Evolutionary conservation across 2,113 vertebrate genomes (phyloP).

Genomic region (Albula glossodonta): DNA sequence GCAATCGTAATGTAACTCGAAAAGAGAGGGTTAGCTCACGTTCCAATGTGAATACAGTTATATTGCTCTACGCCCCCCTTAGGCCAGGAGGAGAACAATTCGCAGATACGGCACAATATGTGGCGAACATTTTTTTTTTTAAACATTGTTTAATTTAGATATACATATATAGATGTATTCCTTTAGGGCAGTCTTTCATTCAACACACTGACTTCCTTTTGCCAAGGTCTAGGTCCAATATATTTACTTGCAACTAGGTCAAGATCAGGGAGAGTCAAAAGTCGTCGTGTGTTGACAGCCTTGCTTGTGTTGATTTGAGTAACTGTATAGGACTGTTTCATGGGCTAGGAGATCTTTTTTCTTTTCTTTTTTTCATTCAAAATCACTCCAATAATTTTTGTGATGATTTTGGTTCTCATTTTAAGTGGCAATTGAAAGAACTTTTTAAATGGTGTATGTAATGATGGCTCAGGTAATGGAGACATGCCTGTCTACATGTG

Average conservation of each 20-base stretch:
- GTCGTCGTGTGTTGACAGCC: not conserved
- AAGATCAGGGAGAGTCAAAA: not conserved
- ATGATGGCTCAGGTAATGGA: too few species aligned
- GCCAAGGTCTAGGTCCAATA: not conserved
- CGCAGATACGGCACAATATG: not conserved
- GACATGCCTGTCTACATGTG: too few species aligned
- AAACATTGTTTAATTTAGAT: too few species aligned
- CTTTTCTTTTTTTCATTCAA: not conserved
- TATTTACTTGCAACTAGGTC: not conserved
- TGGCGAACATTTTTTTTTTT: too few species aligned
- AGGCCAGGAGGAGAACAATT: conserved; percentile 7
- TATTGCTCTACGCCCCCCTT: conserved; percentile 1
- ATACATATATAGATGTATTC: too few species aligned
- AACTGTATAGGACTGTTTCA: not conserved
- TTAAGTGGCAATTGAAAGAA: too few species aligned
- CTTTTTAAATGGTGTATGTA: too few species aligned
- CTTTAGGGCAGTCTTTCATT: too few species aligned
- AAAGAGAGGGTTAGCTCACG: not conserved
- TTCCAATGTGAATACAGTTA: not conserved
- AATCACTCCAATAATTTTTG: too few species aligned
- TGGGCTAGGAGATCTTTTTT: not conserved
- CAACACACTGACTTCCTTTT: too few species aligned
- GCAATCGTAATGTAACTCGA: conserved; percentile 15
- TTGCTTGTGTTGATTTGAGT: not conserved
- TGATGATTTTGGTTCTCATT: too few species aligned